A percentile compares a stretch with the other conserved stretches of the same genome.
Evolutionary conservation across 2,888 invertebrate species (phyloP).

Genomic region (Arrhopalites spinosus): DNA sequence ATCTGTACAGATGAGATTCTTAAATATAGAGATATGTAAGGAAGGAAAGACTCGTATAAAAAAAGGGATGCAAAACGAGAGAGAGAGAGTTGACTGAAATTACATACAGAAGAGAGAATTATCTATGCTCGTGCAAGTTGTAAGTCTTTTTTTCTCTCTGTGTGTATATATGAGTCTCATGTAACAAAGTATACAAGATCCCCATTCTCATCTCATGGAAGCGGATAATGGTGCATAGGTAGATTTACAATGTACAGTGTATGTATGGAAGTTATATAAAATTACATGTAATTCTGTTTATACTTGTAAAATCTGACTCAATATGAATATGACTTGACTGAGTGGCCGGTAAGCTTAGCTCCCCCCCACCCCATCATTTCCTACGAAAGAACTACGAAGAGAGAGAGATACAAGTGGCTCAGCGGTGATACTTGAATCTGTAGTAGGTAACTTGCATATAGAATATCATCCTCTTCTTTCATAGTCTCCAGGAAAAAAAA

Average conservation of each 20-base stretch:
- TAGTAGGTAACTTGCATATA: neutral
- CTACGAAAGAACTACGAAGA: neutral
- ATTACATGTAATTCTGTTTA: too few relatives aligned
- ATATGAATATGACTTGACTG: neutral
- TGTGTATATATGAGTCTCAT: neutral
- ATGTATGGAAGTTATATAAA: too few relatives aligned
- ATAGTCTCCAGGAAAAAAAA: neutral
- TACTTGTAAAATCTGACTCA: too few relatives aligned
- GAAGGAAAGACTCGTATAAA: neutral
- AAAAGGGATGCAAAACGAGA: neutral
- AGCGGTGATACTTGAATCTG: slow-evolving; percentile 10
- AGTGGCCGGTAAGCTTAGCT: neutral
- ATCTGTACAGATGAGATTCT: neutral
- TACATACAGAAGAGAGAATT: neutral
- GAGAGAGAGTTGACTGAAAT: neutral
- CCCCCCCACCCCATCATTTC: neutral
- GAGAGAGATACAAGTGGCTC: neutral
- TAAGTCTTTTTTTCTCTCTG: neutral
- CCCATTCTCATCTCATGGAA: neutral
- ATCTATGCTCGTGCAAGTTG: too few relatives aligned
- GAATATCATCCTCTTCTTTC: neutral
- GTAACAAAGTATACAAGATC: slow-evolving; percentile 8
- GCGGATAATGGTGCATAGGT: too few relatives aligned
- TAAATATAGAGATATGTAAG: neutral
- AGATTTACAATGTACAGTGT: too few relatives aligned